Evolutionary conservation across 2,888 invertebrate species (phyloP).

Genomic region (Alentia gelatinosa): DNA sequence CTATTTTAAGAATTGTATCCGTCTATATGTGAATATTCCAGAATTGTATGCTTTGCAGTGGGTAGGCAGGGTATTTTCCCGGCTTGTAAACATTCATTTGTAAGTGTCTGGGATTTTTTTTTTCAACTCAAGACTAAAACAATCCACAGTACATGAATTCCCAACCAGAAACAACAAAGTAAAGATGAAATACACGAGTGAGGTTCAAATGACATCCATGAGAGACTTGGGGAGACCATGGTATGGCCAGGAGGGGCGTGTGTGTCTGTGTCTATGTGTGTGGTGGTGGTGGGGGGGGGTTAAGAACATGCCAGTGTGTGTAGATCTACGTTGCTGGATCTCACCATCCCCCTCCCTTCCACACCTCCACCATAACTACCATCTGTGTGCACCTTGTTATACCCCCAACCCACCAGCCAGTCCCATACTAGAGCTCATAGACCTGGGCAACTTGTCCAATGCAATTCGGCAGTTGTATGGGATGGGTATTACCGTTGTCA

Average conservation of each 20-base stretch:
- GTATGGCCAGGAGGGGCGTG: background rate
- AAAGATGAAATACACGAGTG: background rate
- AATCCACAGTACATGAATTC: background rate
- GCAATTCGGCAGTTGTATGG: constrained; percentile 43
- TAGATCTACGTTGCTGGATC: background rate
- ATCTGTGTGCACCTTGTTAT: background rate
- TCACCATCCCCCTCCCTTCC: no score
- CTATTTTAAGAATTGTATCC: background rate
- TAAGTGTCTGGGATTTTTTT: background rate
- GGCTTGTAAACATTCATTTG: background rate
- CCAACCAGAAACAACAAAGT: background rate
- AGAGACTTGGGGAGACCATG: background rate
- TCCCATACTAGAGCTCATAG: background rate
- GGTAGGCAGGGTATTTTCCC: background rate
- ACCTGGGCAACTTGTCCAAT: background rate
- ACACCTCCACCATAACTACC: background rate
- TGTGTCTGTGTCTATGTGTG: background rate
- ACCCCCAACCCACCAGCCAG: no score
- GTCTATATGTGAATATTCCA: background rate
- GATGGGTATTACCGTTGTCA: constrained; percentile 13
- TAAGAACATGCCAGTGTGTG: no score
- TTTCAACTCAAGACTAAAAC: background rate
- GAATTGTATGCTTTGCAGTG: constrained; percentile 16
- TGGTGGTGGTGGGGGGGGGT: constrained; percentile 18
- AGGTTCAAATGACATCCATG: background rate